Evolutionary conservation across 2,888 invertebrate species (phyloP), one percentile per base, ranked within the genome.

Genomic region (Macrosiphum euphorbiae): DNA sequence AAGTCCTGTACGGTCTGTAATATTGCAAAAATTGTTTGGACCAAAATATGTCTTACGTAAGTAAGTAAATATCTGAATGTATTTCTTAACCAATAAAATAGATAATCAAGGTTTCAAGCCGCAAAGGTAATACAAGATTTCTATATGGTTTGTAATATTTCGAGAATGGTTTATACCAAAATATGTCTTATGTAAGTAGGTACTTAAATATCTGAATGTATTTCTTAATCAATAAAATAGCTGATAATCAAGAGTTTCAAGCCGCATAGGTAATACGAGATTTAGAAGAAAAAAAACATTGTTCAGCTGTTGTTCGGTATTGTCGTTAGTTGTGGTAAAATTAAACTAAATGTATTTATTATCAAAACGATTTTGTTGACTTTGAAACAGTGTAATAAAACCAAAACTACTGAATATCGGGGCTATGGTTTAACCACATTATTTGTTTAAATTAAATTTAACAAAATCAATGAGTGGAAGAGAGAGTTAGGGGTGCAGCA

Each of bases 401-500:
- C 20, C 4, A 35, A 78, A 78, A 78, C 35, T 24, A 35, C 78
- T 20, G 8, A 35, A 35, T 78, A 78, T 78, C 35, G 20, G 20
- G 67, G 8, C 20, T 78, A 35, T 78, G 20, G 35, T 20, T 78
- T 35, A 35, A 35, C 35, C 35, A 35, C 35, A 8, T 78, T 35
- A 78, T 78, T 78, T 78, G 35, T 78, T 78, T 35, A 78, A 78
- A 78, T 78, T 35, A 11, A 78, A 78, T 78, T 78, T 78, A 78
- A 20, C 20, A 78, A 78, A 35, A 44, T 47, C 47, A 52, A 84
- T 52, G 90, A 50, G 52, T 3, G 24, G 67, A 26, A 41, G 52
- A 67, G 52, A 67, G 52, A 13, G 28, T n/a, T n/a, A 52, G 8
- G 28, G 47, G n/a, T 47, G 2, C 26, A 47, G 44, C 8, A 86